Base-by-base conservation (phyloP, 2,888 invertebrate species). In the Camptogramma bilineatum region DNA sequence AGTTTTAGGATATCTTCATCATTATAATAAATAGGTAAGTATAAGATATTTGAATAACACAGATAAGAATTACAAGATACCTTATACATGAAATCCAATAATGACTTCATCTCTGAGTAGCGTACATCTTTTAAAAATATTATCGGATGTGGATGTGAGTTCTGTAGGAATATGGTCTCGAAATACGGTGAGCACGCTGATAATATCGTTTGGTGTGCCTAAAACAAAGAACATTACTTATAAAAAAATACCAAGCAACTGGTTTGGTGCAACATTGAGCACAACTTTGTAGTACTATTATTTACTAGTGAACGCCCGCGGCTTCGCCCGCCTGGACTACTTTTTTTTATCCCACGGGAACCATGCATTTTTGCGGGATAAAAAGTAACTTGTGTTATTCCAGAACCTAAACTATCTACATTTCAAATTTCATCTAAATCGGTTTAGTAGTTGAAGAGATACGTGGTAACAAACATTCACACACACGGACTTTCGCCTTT, bases 151-250 rank as follows among this genome's bases (percentile, higher is more conserved):
- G 97, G 97, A 94, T 97, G 97, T 77, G 94, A 95, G 88, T 97
- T 97, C 93, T 97, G 96, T 83, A 97, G 95, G 93, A 97, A 97
- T 94, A 98, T 96, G 87, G 95, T 97, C 94, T 98, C 97, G 92
- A 98, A 98, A 94, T 98, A 98, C 73, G 98, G 97, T 94, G 98
- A 98, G 93, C 98, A 98, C 80, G 98, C 98, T 70, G 98, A 98
- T 78, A 98, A 94, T 91, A 98, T 97, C 77, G 97, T 97, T 94
- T 98, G 97, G 94, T 98, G 98, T 84, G 98, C 98, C 95, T 96
- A 93, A 75, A 95, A 94, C 83, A 88, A 86, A 72, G 71, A 63
- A 17, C 7, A 17, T 44, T 44, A 53, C 31, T 18, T 51, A n/a
- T 7, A n/a, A 18, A 34, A 24, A 42, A 24, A 17, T n/a, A 10